Evolutionary conservation across 1,140 invertebrate species (phyloP).

Genomic region (Cryptotermes secundus): DNA sequence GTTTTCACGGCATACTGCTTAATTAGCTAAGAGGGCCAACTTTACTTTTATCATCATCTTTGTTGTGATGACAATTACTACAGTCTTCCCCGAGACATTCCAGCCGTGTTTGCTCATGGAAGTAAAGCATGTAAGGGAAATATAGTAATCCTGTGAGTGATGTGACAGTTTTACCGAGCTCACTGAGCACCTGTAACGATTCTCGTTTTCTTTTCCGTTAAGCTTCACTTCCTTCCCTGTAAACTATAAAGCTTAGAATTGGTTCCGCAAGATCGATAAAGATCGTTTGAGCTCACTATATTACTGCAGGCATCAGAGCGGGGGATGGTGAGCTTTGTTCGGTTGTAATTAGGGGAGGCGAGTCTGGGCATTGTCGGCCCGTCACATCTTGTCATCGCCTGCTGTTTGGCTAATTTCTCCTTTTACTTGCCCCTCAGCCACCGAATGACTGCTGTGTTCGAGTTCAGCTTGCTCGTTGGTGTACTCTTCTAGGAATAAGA

Average conservation of each 20-base stretch:
- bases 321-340: slow-evolving; percentile 18
- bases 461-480: neutral
- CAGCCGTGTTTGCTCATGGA: no score
- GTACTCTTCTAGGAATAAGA: neutral
- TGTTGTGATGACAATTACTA: no score
- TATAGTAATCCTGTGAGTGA: no score
- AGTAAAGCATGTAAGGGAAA: no score
- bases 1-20: no score
- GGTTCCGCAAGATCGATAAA: slow-evolving; percentile 3
- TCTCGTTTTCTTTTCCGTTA: neutral
- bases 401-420: slow-evolving; percentile 27
- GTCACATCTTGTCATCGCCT: slow-evolving; percentile 29
- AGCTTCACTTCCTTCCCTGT: neutral
- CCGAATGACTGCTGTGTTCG: slow-evolving; percentile 7
- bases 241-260: neutral
- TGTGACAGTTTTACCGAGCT: no score
- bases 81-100: no score
- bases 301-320: neutral
- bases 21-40: no score
- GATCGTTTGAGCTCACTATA: neutral
- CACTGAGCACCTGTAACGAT: no score
- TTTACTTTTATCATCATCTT: no score
- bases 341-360: slow-evolving; percentile 26
- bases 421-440: neutral
- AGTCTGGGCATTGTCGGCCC: slow-evolving; percentile 22